Conservation (phyloP, 2,888 invertebrate genomes). For the Polymixis flavicincta region DNA sequence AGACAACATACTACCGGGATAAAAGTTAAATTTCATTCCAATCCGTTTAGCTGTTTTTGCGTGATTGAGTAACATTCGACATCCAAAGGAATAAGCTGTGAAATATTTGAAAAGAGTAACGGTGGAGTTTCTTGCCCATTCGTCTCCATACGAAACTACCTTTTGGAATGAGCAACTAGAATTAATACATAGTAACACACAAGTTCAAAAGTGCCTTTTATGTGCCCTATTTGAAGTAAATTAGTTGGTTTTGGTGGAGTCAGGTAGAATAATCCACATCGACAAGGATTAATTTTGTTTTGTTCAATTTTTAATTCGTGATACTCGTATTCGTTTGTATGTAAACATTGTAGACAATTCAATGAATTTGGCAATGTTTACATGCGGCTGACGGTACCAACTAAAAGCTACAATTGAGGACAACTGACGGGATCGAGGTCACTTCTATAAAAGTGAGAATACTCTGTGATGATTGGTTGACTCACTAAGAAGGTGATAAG, state of each 20-base stretch:
- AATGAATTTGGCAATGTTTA: not conserved
- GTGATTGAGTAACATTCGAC: too few species aligned
- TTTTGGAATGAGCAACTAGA: too few species aligned
- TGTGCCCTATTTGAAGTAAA: too few species aligned
- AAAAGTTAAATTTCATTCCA: too few species aligned
- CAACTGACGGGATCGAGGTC: slow-evolving; percentile 24
- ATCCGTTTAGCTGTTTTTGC: too few species aligned
- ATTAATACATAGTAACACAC: too few species aligned
- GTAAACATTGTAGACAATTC: not conserved
- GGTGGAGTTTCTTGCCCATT: too few species aligned
- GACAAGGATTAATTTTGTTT: not conserved
- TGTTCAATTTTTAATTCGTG: not conserved
- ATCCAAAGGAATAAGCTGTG: too few species aligned
- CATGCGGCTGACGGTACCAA: not conserved
- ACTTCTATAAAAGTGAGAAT: slow-evolving; percentile 26
- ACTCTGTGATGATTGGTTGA: slow-evolving; percentile 25
- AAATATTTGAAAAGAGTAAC: too few species aligned
- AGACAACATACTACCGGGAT: too few species aligned
- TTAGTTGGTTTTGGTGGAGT: not conserved
- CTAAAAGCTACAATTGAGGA: slow-evolving; percentile 16
- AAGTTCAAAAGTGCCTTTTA: too few species aligned
- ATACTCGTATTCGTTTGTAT: not conserved
- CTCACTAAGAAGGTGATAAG: not conserved
- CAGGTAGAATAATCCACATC: not conserved
- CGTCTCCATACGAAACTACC: too few species aligned